Base-by-base conservation (phyloP, 2,797 vertebrate genomes). In the Peromyscus attwateri region DNA sequence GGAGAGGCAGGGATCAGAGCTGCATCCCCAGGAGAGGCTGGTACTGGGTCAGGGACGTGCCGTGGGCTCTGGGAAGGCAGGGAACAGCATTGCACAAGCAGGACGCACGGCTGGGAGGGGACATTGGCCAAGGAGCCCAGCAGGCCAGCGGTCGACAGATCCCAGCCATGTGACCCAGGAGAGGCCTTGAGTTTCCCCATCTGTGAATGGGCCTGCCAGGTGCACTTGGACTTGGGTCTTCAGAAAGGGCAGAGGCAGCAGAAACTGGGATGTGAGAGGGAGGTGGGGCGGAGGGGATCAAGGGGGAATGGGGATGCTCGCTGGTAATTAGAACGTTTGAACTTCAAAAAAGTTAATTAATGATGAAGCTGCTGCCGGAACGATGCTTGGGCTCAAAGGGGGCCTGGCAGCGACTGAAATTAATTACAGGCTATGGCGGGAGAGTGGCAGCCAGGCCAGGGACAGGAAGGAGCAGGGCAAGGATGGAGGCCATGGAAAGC, bases 341-440 rank as follows among this genome's bases (percentile, higher is more conserved):
- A 98, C 98, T 98, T 98, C 34, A 90, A 91, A 98, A 96, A 98
- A 99, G 98, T 98, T 99, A 98, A 98, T 99, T 98, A 98, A 95
- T 91, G 98, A 98, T 94, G 97, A 98, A 98, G 97, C 97, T 98
- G 98, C 96, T 96, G 97, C 97, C 46, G 93, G 97, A 98, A 96
- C 91, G 89, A 97, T 97, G 97, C 93, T 97, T 95, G 96, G 98
- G 98, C 97, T 96, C 97, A 98, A 98, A 98, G 98, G 96, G 0
- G 93, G 95, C 97, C 98, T 98, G 98, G 98, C 98, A 98, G 98
- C 55, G 71, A 97, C 96, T 97, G 97, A 97, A 98, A 98, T 98
- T 98, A 99, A 99, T 98, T 98, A 98, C 97, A 98, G 96, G 97
- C 97, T 98, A 95, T 98, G 95, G 96, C 29, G 49, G 77, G 68